Conservation (phyloP, 2,888 invertebrate species). For the Ochropleura leucogaster region DNA sequence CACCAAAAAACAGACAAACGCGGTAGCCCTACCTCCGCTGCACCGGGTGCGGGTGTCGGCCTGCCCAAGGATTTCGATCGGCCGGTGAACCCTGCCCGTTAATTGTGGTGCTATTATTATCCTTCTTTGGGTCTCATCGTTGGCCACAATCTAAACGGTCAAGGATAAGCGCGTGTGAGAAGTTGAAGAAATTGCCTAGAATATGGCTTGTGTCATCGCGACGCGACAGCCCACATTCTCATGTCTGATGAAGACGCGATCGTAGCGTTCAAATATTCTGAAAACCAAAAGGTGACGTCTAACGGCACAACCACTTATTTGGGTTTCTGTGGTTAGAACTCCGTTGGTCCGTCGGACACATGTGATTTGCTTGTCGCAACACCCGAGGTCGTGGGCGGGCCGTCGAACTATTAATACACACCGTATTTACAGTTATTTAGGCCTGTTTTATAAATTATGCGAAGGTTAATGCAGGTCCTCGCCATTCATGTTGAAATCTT, state of each 20-base stretch:
- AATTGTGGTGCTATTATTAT: conserved; percentile 61
- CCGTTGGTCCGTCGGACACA: not conserved
- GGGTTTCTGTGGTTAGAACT: not conserved
- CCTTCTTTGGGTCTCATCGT: conserved; percentile 36
- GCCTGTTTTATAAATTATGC: conserved; percentile 62
- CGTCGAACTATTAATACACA: conserved; percentile 56
- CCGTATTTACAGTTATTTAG: conserved; percentile 61
- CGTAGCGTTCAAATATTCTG: not conserved
- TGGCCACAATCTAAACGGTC: not conserved
- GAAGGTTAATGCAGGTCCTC: conserved; percentile 47
- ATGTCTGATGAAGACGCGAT: not conserved
- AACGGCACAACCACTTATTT: not conserved
- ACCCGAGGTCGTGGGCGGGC: not conserved
- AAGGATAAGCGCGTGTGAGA: not conserved
- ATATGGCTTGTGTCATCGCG: no score
- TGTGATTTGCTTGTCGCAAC: not conserved
- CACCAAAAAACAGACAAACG: not conserved
- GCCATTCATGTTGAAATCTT: conserved; percentile 58
- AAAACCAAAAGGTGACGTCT: not conserved
- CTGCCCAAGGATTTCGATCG: conserved; percentile 54
- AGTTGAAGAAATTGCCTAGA: not conserved
- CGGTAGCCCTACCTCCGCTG: conserved; percentile 3
- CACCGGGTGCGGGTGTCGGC: conserved; percentile 33
- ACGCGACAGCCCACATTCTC: not conserved
- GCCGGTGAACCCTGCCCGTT: conserved; percentile 50